Conservation (phyloP, 2,113 vertebrate genomes). For the Mola mola region DNA sequence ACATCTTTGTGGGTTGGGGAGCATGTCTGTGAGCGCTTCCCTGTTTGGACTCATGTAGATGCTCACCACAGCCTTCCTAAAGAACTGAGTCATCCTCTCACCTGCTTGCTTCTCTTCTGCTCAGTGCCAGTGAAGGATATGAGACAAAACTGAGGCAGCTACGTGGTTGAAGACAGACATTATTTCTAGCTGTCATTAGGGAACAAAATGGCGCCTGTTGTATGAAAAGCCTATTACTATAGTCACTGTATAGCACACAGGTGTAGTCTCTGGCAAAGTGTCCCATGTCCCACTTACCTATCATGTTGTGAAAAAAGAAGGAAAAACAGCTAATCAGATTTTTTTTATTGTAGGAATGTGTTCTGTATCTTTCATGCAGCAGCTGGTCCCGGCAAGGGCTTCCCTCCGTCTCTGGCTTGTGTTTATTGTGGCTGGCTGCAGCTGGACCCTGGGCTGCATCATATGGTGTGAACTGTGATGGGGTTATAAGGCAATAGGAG, state of each 20-base stretch:
- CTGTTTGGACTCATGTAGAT: slow-evolving; percentile 68
- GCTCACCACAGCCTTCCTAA: slow-evolving; percentile 65
- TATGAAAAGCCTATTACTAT: too few species aligned
- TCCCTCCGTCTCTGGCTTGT: slow-evolving; percentile 74
- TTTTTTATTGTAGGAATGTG: slow-evolving; percentile 59
- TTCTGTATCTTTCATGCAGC: slow-evolving; percentile 70
- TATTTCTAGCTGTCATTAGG: slow-evolving; percentile 1
- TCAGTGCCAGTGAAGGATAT: slow-evolving; percentile 48
- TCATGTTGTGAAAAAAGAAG: slow-evolving; percentile 50
- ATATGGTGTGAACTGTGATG: slow-evolving; percentile 68
- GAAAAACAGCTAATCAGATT: slow-evolving; percentile 59
- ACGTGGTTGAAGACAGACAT: slow-evolving; percentile 15
- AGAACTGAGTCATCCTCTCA: slow-evolving; percentile 68
- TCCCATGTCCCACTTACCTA: too few species aligned
- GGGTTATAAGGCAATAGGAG: slow-evolving; percentile 52
- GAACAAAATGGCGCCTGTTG: background rate
- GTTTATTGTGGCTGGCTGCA: slow-evolving; percentile 69
- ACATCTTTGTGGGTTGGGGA: slow-evolving; percentile 70
- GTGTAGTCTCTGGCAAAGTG: too few species aligned
- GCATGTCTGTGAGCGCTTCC: slow-evolving; percentile 59
- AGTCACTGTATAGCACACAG: too few species aligned
- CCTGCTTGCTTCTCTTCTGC: slow-evolving; percentile 54
- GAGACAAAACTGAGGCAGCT: slow-evolving; percentile 36
- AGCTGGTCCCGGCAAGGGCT: slow-evolving; percentile 72
- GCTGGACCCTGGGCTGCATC: slow-evolving; percentile 59